Conservation (phyloP, 2,797 vertebrate species). For the Siniperca scherzeri region DNA sequence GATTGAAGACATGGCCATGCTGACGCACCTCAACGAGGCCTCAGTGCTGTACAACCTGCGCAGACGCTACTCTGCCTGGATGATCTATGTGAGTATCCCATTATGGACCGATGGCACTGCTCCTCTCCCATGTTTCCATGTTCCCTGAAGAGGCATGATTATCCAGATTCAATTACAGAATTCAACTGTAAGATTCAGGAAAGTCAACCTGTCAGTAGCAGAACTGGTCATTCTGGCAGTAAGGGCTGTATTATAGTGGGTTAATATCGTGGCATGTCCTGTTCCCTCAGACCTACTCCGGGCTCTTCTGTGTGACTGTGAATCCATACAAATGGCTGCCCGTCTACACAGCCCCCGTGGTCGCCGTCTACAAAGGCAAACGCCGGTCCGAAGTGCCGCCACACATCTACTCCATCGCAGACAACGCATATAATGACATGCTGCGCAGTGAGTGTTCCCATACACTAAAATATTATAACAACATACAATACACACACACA, state of each 20-base stretch:
- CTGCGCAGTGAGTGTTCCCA: constrained; percentile 89
- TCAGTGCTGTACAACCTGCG: constrained; percentile 91
- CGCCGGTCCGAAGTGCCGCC: constrained; percentile 91
- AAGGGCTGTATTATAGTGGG: not conserved
- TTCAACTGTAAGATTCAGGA: constrained; percentile 28
- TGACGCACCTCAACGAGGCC: constrained; percentile 95
- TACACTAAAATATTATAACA: not conserved
- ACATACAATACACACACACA: not conserved
- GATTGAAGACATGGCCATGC: constrained; percentile 96
- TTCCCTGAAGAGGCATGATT: constrained; percentile 21
- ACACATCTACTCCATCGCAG: constrained; percentile 94
- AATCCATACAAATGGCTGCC: constrained; percentile 98
- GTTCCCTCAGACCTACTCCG: constrained; percentile 91
- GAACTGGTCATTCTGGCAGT: not conserved
- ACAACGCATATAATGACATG: constrained; percentile 96
- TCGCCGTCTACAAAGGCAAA: constrained; percentile 94
- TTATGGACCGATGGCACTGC: constrained; percentile 4
- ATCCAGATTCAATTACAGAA: constrained; percentile 34
- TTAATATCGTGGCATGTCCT: constrained; percentile 3
- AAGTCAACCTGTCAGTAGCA: constrained; percentile 22
- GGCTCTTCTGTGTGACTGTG: constrained; percentile 94
- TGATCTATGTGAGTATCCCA: constrained; percentile 91
- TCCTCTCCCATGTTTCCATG: constrained; percentile 17
- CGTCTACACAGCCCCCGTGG: constrained; percentile 90
- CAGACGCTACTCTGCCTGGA: constrained; percentile 90